Percentiles rank a stretch among this genome's conserved stretches.
These are phyloP conservation scores for Eurypyga helias DNA, from an alignment of 2,113 vertebrate species.

Conservation along the genomic window DNA sequence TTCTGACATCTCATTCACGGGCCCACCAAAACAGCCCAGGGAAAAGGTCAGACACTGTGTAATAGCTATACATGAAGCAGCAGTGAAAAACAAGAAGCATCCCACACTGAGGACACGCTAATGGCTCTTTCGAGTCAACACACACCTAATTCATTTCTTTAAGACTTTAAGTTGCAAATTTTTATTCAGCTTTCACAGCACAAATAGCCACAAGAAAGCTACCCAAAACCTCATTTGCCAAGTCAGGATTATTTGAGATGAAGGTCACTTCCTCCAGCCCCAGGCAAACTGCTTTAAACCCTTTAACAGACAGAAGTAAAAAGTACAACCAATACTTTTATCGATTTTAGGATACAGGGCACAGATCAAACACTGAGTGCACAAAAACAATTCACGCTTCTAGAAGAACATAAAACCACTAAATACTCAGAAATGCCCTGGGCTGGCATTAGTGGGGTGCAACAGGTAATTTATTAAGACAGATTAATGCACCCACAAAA, in stretches of 20 bases:
- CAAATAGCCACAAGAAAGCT: slow-evolving; percentile 67
- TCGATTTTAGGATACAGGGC: not conserved
- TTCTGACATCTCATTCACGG: not conserved
- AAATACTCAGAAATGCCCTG: not conserved
- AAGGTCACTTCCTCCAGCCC: slow-evolving; percentile 43
- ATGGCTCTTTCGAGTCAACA: not conserved
- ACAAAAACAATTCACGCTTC: not conserved
- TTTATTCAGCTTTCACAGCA: slow-evolving; percentile 71
- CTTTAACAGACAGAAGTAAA: slow-evolving; percentile 2
- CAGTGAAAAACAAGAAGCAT: slow-evolving; percentile 7
- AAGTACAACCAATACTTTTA: slow-evolving; percentile 1
- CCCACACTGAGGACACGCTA: not conserved
- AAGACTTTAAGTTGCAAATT: slow-evolving; percentile 50
- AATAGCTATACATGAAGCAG: not conserved
- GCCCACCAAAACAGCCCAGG: not conserved
- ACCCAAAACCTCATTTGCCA: not conserved
- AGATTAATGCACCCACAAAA: slow-evolving; percentile 29
- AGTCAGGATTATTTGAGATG: slow-evolving; percentile 58
- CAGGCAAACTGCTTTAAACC: slow-evolving; percentile 32
- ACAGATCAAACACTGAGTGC: not conserved
- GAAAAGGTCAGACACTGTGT: not conserved
- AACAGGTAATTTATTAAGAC: not conserved
- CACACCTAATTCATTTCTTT: not conserved
- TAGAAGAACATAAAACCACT: not conserved
- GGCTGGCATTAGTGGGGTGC: not conserved